Evolutionary conservation across 2,888 invertebrate genomes (phyloP), one percentile per base, ranked within the genome.

Genomic region (Doris montereyensis): DNA sequence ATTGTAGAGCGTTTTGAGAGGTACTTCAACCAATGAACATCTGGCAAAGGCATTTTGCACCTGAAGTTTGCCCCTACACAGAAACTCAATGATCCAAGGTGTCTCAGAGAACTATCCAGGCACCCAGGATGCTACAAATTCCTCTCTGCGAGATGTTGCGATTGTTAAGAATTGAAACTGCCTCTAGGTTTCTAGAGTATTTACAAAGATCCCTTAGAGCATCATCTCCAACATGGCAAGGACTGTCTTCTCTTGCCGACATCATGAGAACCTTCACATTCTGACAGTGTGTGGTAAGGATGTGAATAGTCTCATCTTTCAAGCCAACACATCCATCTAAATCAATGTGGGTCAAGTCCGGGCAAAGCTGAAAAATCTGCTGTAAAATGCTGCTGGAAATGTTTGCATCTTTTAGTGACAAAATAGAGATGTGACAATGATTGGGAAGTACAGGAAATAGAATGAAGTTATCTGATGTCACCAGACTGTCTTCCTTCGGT

Each of bases 41-140:
- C 68, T 34, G 68, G 52, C 1, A 70, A 32, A 57, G 79, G 52
- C n/a, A 70, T 30, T 2, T 62, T 52, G 26, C 79, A 79, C n/a
- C 73, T 28, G 60, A 75, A 79, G n/a, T 73, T 70, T 17, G 24
- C 32, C 10, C 79, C 79, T n/a, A 79, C 74, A 70, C 79, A 75
- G 1, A 79, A 35, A 34, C 79, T 79, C 5, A 79, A 21, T n/a
- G 79, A 68, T 10, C 10, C 30, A 10, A 79, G 75, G 17, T 67
- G 62, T 2, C 75, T 41, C 30, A 79, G 41, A n/a, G 79, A 57
- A n/a, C 34, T 68, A 58, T 75, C 75, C 5, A 79, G 60, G n/a
- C 75, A 21, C 2, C 52, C 58, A 34, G 75, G 41, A 79, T 32
- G 21, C 57, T 57, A 41, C 58, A 67, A 2, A 79, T 52, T 57